These are phyloP conservation scores for Enteromius paludinosus DNA, from an alignment of 2,797 vertebrate genomes.

Conservation along the genomic window DNA sequence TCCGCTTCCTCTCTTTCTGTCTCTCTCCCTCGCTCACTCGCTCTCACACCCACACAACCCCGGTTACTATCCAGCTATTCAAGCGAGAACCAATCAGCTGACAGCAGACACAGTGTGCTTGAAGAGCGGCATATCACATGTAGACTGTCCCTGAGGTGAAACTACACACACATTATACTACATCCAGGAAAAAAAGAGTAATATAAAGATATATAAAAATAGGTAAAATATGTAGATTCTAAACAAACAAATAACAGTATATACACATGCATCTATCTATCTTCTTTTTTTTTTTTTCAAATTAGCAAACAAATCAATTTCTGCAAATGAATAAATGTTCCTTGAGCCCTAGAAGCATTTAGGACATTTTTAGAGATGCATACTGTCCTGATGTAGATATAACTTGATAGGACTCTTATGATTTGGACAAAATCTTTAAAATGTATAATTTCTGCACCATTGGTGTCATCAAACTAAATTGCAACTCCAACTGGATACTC, in stretches of 20 bases:
- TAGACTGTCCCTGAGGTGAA: not conserved
- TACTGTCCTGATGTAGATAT: not conserved
- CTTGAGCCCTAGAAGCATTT: not conserved
- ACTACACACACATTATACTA: conserved; percentile 9
- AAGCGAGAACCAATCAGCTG: conserved; percentile 20
- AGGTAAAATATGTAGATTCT: too few relatives aligned
- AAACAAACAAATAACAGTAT: not conserved
- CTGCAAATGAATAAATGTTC: not conserved
- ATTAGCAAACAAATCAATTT: not conserved
- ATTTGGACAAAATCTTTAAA: not conserved
- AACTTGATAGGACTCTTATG: not conserved
- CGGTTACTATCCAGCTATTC: conserved; percentile 14
- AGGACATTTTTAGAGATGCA: not conserved
- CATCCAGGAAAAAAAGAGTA: not conserved
- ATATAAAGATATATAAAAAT: too few relatives aligned
- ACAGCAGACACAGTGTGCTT: not conserved
- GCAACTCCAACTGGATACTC: not conserved
- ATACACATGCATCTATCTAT: too few relatives aligned
- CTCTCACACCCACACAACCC: not conserved
- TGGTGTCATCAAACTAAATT: not conserved
- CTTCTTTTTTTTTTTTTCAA: too few relatives aligned
- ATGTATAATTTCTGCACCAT: not conserved
- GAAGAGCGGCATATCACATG: not conserved
- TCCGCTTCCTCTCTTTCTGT: not conserved
- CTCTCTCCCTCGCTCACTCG: not conserved